Conservation (phyloP, 2,797 vertebrate genomes). For the Sebastes glaucus region DNA sequence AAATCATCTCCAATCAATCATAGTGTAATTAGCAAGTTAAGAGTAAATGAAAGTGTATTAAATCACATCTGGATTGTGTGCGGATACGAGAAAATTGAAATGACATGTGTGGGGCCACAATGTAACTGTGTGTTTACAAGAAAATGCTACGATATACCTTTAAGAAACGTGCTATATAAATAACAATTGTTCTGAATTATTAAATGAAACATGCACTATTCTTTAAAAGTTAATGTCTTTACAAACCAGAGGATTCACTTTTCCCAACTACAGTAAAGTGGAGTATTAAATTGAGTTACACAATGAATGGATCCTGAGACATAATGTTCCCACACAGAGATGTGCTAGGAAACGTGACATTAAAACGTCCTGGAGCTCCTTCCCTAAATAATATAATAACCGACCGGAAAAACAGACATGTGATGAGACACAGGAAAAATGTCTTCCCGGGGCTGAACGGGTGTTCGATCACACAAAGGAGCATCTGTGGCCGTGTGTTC, state of each 20-base stretch:
- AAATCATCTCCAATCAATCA: no score
- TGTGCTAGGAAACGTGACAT: background rate
- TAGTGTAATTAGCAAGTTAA: background rate
- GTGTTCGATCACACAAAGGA: conserved; percentile 40
- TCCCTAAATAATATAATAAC: conserved; percentile 20
- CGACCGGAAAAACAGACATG: conserved; percentile 32
- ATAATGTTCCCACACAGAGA: background rate
- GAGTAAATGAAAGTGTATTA: background rate
- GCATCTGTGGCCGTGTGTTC: conserved; percentile 47
- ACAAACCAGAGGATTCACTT: background rate
- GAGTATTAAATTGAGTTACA: background rate
- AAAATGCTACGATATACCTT: background rate
- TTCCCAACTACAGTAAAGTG: background rate
- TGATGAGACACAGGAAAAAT: conserved; percentile 21
- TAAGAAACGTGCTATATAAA: background rate
- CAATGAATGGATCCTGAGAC: background rate
- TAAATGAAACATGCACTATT: background rate
- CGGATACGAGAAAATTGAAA: background rate
- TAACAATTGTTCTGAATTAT: background rate
- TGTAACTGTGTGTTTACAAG: background rate
- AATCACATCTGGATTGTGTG: background rate
- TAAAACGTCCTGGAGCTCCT: background rate
- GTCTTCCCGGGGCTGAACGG: background rate
- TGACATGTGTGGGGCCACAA: background rate
- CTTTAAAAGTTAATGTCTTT: background rate